These are phyloP conservation scores for Cynoglossus semilaevis DNA, from an alignment of 2,113 vertebrate species.

Conservation along the genomic window DNA sequence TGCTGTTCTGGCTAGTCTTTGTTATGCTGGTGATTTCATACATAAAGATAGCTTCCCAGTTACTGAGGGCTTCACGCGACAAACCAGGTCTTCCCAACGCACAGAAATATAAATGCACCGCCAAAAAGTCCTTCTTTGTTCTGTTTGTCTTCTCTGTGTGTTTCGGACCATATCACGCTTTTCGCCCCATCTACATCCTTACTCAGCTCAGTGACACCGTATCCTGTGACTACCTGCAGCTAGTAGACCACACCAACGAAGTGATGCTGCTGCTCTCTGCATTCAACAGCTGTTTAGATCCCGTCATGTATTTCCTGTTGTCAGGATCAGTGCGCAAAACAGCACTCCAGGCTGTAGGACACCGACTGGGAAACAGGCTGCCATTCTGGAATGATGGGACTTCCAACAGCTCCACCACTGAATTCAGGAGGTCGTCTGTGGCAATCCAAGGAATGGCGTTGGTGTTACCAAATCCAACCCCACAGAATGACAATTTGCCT, in stretches of 20 bases:
- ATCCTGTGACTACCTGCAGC: slow-evolving; percentile 48
- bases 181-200: slow-evolving; percentile 83
- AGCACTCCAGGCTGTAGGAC: slow-evolving; percentile 73
- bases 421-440: slow-evolving; percentile 46
- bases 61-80: slow-evolving; percentile 76
- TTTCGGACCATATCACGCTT: slow-evolving; percentile 89
- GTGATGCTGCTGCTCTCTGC: slow-evolving; percentile 87
- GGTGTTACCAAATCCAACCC: slow-evolving; percentile 26
- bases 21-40: slow-evolving; percentile 82
- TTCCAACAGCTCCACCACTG: slow-evolving; percentile 80
- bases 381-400: slow-evolving; percentile 55
- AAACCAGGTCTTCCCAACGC: slow-evolving; percentile 84
- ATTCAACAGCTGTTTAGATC: slow-evolving; percentile 92
- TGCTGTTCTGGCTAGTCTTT: slow-evolving; percentile 85
- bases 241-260: slow-evolving; percentile 82
- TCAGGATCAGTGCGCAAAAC: slow-evolving; percentile 85
- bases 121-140: slow-evolving; percentile 87
- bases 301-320: slow-evolving; percentile 91
- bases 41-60: slow-evolving; percentile 79
- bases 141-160: slow-evolving; percentile 89
- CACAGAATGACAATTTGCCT: background rate
- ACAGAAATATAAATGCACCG: slow-evolving; percentile 76
- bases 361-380: slow-evolving; percentile 28
- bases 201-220: slow-evolving; percentile 67
- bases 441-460: slow-evolving; percentile 43